Evolutionary conservation across 2,113 vertebrate species (phyloP).

Genomic region (Larimichthys crocea): DNA sequence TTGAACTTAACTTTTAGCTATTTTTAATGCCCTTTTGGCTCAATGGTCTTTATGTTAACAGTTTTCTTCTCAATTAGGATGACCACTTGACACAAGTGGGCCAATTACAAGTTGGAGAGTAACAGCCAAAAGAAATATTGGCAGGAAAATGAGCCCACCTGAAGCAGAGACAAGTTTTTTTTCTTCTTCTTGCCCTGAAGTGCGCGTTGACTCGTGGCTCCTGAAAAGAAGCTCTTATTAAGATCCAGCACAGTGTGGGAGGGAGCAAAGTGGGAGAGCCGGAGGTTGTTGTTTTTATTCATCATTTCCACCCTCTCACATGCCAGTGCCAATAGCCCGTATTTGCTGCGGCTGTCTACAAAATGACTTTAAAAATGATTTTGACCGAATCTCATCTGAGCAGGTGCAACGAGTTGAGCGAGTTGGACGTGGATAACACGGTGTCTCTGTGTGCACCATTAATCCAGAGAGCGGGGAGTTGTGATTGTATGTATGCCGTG

Average conservation of each 20-base stretch:
- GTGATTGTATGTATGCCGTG: neutral
- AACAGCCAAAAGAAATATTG: slow-evolving; percentile 51
- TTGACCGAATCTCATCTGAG: slow-evolving; percentile 35
- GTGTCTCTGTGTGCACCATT: slow-evolving; percentile 11
- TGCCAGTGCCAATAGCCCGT: slow-evolving; percentile 47
- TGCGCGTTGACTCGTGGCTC: neutral
- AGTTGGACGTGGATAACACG: slow-evolving; percentile 2
- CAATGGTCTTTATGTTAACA: slow-evolving; percentile 7
- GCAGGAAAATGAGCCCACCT: slow-evolving; percentile 39
- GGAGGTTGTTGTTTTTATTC: slow-evolving; percentile 64
- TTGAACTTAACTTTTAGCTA: neutral
- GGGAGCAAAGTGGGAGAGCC: slow-evolving; percentile 9
- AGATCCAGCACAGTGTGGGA: neutral
- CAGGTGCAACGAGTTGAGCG: slow-evolving; percentile 60
- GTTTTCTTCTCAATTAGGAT: slow-evolving; percentile 39
- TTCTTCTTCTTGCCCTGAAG: slow-evolving; percentile 22
- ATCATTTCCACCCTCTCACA: slow-evolving; percentile 55
- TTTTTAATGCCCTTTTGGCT: neutral
- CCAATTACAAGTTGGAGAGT: slow-evolving; percentile 49
- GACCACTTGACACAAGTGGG: slow-evolving; percentile 61
- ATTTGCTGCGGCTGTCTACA: slow-evolving; percentile 42
- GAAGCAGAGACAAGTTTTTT: slow-evolving; percentile 20
- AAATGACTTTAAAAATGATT: slow-evolving; percentile 31
- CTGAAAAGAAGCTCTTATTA: slow-evolving; percentile 61
- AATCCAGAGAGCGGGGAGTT: neutral